Evolutionary conservation across 2,113 vertebrate species (phyloP).

Genomic region (Mormyrus iriodes): DNA sequence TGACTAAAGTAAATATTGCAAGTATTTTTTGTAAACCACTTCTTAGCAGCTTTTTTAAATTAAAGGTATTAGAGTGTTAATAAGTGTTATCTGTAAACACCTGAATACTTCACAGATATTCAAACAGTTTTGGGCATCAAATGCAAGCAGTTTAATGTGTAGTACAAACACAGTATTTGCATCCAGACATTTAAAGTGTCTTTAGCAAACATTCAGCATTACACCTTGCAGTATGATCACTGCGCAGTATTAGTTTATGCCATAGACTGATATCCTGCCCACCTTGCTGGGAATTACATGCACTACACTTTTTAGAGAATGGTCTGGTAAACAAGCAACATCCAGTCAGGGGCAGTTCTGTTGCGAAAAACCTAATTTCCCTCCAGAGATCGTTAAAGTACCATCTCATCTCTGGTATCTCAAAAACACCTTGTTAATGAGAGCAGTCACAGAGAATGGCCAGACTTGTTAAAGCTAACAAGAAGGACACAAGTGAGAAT

Average conservation of each 20-base stretch:
- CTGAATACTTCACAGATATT: not conserved
- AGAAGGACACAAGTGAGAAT: not conserved
- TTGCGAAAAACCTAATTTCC: not conserved
- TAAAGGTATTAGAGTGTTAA: not conserved
- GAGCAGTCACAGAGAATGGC: not conserved
- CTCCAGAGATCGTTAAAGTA: not conserved
- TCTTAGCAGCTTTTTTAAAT: not conserved
- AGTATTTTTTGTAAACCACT: not conserved
- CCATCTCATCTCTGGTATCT: not conserved
- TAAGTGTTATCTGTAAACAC: not conserved
- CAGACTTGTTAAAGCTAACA: not conserved
- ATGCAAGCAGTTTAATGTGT: not conserved
- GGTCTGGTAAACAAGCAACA: not conserved
- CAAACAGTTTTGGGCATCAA: not conserved
- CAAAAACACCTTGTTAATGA: not conserved
- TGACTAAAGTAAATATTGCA: not conserved
- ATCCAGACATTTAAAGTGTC: not conserved
- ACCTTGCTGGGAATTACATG: not conserved
- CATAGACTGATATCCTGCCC: not conserved
- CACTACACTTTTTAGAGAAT: not conserved
- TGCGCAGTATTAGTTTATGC: not conserved
- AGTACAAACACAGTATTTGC: not conserved
- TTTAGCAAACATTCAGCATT: not conserved
- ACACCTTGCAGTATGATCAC: not conserved
- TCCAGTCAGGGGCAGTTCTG: not conserved